A percentile compares a stretch with the other conserved stretches of the same genome.
Conservation (phyloP, 2,113 vertebrate genomes). For the Cacatua alba region DNA sequence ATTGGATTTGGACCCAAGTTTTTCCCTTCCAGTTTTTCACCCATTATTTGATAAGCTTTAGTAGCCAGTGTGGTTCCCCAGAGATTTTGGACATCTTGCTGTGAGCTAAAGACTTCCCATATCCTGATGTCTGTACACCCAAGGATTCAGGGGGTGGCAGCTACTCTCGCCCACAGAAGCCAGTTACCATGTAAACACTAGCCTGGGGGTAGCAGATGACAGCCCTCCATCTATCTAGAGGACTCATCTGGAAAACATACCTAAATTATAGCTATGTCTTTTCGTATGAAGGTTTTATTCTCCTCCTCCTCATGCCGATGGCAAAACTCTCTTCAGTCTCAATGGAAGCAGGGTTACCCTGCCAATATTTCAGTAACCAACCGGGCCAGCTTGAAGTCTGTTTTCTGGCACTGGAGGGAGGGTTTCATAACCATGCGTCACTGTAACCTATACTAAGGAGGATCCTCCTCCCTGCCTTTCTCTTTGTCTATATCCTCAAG, state of each 20-base stretch:
- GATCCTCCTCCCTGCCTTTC: conserved; percentile 58
- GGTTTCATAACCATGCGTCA: conserved; percentile 57
- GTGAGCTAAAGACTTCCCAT: not conserved
- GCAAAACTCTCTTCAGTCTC: not conserved
- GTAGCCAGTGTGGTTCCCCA: not conserved
- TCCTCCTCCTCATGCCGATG: not conserved
- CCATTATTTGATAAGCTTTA: not conserved
- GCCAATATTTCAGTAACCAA: conserved; percentile 1
- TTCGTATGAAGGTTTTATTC: not conserved
- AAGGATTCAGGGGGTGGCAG: not conserved
- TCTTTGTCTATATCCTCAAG: conserved; percentile 70
- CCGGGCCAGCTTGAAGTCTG: not conserved
- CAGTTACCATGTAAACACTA: not conserved
- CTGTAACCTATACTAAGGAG: conserved; percentile 53
- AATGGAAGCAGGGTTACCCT: not conserved
- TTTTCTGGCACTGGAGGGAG: conserved; percentile 66
- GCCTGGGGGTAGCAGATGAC: not conserved
- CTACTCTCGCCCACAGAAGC: not conserved
- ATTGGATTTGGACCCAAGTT: not conserved
- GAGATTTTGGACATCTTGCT: not conserved
- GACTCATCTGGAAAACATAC: not conserved
- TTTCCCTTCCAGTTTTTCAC: not conserved
- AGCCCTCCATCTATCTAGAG: not conserved
- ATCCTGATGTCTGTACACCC: not conserved
- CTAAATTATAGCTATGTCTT: not conserved